Base-by-base conservation (phyloP, 1,140 invertebrate genomes). In the Propsilocerus akamusi region DNA sequence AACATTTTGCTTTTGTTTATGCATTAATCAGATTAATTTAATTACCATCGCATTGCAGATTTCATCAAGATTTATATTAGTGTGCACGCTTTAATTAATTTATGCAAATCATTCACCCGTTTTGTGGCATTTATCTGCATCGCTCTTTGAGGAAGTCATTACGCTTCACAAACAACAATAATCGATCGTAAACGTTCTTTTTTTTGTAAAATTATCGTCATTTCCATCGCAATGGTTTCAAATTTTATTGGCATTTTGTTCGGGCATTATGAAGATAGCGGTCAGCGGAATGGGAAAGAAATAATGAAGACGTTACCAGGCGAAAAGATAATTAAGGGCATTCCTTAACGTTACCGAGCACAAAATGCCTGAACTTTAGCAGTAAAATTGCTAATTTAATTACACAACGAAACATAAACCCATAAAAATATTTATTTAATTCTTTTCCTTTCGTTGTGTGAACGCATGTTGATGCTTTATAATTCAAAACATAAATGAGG, bases 341-440 rank as follows among this genome's bases (percentile, higher is more conserved):
- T n/a, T n/a, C n/a, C n/a, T n/a, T n/a, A n/a, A n/a, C n/a, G n/a
- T n/a, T n/a, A n/a, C n/a, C n/a, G n/a, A n/a, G 14, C 17, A 41
- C 22, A 20, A 20, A 41, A 41, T 41, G 34, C 22, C 14, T 41
- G 34, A 14, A 14, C 8, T 41, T n/a, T n/a, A n/a, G 34, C 34
- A 41, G 34, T 41, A 41, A 41, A 41, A 41, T 41, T 41, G 34
- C 34, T 41, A 41, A 41, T 41, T 41, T 41, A 41, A 41, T 41
- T 41, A 20, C 17, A 8, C 14, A 41, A 8, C 10, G 28, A 30
- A 11, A 30, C 28, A 30, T 30, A 20, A 20, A 41, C 34, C 17
- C 22, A 41, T 10, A 41, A 20, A 17, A 30, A 30, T n/a, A 12
- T 30, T 30, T 30, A 10, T 30, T 30, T 30, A 8, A 30, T 30